phyloP scores from a whole-genome alignment of 1,140 invertebrate species.

The Drosophila lini region DNA sequence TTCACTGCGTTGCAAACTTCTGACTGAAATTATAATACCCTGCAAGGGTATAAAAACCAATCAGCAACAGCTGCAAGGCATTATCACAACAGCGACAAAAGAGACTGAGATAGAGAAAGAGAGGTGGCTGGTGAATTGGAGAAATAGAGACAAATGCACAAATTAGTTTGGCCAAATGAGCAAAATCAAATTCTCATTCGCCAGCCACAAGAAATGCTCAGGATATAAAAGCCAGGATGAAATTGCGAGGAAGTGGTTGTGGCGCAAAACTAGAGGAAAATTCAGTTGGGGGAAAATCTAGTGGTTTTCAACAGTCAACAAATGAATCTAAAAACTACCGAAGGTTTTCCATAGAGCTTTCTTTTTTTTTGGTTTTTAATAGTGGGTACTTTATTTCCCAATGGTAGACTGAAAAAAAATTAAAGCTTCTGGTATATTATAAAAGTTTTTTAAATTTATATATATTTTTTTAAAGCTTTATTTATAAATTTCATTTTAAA shows the following conservation, averaged over 20 bases:
- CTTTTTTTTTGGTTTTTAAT: neutral
- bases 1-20: no score
- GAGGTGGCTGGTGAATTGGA: neutral
- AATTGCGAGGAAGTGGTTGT: constrained; percentile 1
- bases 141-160: constrained; percentile 26
- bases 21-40: no score
- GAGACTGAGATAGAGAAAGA: constrained; percentile 2
- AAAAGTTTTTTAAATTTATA: neutral
- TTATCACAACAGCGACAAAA: constrained; percentile 39
- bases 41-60: constrained; percentile 75
- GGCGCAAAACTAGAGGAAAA: constrained; percentile 1
- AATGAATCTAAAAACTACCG: constrained; percentile 25
- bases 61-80: constrained; percentile 69
- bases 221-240: constrained; percentile 11
- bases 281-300: neutral
- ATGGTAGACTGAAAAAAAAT: neutral
- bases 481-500: no score
- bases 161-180: constrained; percentile 63
- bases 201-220: constrained; percentile 52
- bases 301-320: constrained; percentile 18
- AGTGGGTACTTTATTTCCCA: constrained; percentile 2
- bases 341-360: neutral
- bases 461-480: neutral
- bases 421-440: neutral
- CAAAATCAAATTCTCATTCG: constrained; percentile 57